Base-by-base conservation (phyloP, 1,140 invertebrate species). In the Tetragnatha versicolor region DNA sequence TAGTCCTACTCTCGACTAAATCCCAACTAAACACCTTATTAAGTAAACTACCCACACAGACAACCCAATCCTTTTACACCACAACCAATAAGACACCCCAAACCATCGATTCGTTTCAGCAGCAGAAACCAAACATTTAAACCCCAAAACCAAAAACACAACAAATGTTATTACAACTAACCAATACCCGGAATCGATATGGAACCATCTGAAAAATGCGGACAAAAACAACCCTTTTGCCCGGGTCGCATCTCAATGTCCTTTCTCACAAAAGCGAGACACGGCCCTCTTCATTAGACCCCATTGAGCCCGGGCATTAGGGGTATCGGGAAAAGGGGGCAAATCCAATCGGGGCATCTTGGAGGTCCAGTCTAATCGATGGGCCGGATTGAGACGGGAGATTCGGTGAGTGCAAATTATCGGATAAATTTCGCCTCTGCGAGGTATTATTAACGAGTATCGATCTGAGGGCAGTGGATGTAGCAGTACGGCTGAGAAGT, bases 321-420 rank as follows among this genome's bases (percentile, higher is more conserved):
- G 14, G 29, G 53, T 69, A 69, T 53, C 29, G 51, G 29, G 47
- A 33, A 53, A 53, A 69, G 20, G 10, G 66, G 66, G 53, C 53
- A 53, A 69, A 69, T 53, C 53, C 29, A 53, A 53, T 53, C 45
- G 47, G 5, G 42, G 25, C 42, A 17, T 51, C 47, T 53, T 20
- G 61, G 22, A 42, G 61, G 51, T 55, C 22, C 51, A 17, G 55
- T 33, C 55, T 49, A 68, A 47, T 53, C 66, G 45, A 53, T 69
- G 31, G 31, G 49, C 45, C 31, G 47, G 29, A 47, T 53, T 69
- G 42, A 17, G 47, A 66, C 31, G 25, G 27, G 27, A 14, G 55
- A 69, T 27, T 35, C 29, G 45, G 66, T 69, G 66, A 35, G 47
- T 53, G 47, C 66, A 69, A 69, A 69, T 69, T 69, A 69, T 69